Evolutionary conservation across 2,888 invertebrate species (phyloP).

Genomic region (Agonopterix subpropinquella): DNA sequence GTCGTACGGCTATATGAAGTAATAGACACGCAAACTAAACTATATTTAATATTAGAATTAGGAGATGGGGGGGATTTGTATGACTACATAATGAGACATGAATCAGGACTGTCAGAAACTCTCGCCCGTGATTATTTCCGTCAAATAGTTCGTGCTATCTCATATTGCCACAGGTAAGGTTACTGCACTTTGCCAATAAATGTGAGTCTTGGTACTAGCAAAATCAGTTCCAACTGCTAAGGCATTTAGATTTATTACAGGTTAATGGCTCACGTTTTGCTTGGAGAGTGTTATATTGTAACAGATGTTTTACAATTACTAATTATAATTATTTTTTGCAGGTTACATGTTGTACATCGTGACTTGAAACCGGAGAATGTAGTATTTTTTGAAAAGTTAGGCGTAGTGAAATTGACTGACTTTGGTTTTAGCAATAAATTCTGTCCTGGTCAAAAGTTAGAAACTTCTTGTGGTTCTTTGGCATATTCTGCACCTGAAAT

Average conservation of each 20-base stretch:
- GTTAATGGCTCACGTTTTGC: no score
- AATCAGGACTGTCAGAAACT: slow-evolving; percentile 88
- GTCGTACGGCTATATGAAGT: slow-evolving; percentile 99
- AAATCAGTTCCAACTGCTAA: not conserved
- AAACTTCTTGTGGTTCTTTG: slow-evolving; percentile 98
- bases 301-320: not conserved
- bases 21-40: slow-evolving; percentile 98
- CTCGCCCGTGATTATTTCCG: slow-evolving; percentile 94
- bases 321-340: slow-evolving; percentile 32
- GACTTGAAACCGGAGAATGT: slow-evolving; percentile 99
- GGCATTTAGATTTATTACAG: not conserved
- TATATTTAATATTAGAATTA: slow-evolving; percentile 96
- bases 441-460: slow-evolving; percentile 96
- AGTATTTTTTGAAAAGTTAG: slow-evolving; percentile 98
- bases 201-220: not conserved
- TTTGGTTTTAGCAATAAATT: slow-evolving; percentile 98
- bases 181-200: not conserved
- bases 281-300: not conserved
- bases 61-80: slow-evolving; percentile 99
- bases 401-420: slow-evolving; percentile 98
- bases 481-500: slow-evolving; percentile 99
- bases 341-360: slow-evolving; percentile 82
- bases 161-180: slow-evolving; percentile 95
- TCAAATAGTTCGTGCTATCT: slow-evolving; percentile 98
- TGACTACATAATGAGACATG: slow-evolving; percentile 98